A percentile compares a stretch with the other conserved stretches of the same genome.
phyloP scores from a whole-genome alignment of 1,140 invertebrate species.

The Ectropis grisescens region DNA sequence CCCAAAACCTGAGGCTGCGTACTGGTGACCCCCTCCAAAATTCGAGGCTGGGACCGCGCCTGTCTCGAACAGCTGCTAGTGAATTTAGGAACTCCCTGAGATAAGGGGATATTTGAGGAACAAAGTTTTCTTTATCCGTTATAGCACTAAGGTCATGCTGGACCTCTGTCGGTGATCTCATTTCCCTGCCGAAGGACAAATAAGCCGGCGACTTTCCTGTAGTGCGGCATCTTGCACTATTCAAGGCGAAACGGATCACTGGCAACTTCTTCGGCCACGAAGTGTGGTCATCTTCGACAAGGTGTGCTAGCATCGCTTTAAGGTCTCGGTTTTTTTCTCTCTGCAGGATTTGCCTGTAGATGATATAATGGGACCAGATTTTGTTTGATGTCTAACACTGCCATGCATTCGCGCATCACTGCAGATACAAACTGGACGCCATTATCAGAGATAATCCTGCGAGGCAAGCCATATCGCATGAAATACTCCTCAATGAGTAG shows the following conservation, averaged over 20 bases:
- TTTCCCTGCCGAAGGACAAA: slow-evolving; percentile 31
- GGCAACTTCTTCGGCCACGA: slow-evolving; percentile 14
- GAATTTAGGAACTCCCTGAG: too few species aligned
- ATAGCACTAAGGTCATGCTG: slow-evolving; percentile 22
- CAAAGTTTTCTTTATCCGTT: slow-evolving; percentile 22
- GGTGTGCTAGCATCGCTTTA: slow-evolving; percentile 9
- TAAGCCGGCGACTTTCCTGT: slow-evolving; percentile 35
- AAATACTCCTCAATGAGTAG: slow-evolving; percentile 16
- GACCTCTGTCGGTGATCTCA: slow-evolving; percentile 22
- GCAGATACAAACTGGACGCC: too few species aligned
- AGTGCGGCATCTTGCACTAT: slow-evolving; percentile 24
- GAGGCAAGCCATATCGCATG: slow-evolving; percentile 16
- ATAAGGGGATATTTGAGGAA: slow-evolving; percentile 22
- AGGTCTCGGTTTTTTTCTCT: slow-evolving; percentile 20
- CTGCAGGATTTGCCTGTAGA: slow-evolving; percentile 14
- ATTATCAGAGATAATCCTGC: slow-evolving; percentile 27
- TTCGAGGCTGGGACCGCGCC: too few species aligned
- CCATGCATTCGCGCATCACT: too few species aligned
- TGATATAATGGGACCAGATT: slow-evolving; percentile 14
- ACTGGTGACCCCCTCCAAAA: too few species aligned
- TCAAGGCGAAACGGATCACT: slow-evolving; percentile 14
- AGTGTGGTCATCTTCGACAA: slow-evolving; percentile 11
- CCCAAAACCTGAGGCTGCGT: too few species aligned
- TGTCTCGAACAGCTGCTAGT: too few species aligned
- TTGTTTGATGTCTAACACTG: slow-evolving; percentile 23